These are phyloP conservation scores for Furcula furcula DNA, from an alignment of 2,888 invertebrate genomes.

Conservation along the genomic window DNA sequence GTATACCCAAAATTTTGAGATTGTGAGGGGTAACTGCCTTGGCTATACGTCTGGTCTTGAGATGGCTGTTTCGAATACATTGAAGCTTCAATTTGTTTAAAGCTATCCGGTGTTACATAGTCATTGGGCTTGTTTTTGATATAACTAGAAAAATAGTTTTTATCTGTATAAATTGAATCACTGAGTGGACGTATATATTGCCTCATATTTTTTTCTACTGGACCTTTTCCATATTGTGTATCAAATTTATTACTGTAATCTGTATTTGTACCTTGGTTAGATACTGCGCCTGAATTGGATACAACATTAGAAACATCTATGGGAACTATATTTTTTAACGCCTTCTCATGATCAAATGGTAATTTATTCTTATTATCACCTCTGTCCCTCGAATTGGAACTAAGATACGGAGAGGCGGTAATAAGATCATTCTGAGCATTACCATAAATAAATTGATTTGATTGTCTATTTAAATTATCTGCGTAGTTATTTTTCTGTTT, in stretches of 20 bases:
- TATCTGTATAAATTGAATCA: slow-evolving; percentile 69
- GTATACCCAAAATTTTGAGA: slow-evolving; percentile 43
- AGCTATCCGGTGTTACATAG: slow-evolving; percentile 36
- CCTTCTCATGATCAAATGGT: slow-evolving; percentile 74
- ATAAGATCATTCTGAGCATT: slow-evolving; percentile 56
- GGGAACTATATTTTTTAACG: slow-evolving; percentile 72
- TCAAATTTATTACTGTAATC: slow-evolving; percentile 44
- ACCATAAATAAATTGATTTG: slow-evolving; percentile 39
- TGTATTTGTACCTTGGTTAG: slow-evolving; percentile 34
- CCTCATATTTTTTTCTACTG: slow-evolving; percentile 49
- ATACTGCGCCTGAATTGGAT: slow-evolving; percentile 49
- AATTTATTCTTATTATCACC: slow-evolving; percentile 55
- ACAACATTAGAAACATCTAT: slow-evolving; percentile 73
- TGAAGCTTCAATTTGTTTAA: slow-evolving; percentile 50
- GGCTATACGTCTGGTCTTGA: slow-evolving; percentile 44
- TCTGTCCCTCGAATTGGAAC: slow-evolving; percentile 46
- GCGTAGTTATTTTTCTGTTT: slow-evolving; percentile 50
- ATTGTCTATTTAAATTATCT: slow-evolving; percentile 37
- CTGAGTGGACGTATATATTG: slow-evolving; percentile 59
- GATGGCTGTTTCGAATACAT: slow-evolving; percentile 46
- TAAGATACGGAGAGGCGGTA: slow-evolving; percentile 59
- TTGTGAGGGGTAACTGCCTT: slow-evolving; percentile 38
- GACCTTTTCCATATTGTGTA: slow-evolving; percentile 52
- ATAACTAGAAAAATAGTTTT: slow-evolving; percentile 61
- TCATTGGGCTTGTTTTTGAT: slow-evolving; percentile 64